phyloP scores from a whole-genome alignment of 1,140 invertebrate species.

The Ganaspis sp. region DNA sequence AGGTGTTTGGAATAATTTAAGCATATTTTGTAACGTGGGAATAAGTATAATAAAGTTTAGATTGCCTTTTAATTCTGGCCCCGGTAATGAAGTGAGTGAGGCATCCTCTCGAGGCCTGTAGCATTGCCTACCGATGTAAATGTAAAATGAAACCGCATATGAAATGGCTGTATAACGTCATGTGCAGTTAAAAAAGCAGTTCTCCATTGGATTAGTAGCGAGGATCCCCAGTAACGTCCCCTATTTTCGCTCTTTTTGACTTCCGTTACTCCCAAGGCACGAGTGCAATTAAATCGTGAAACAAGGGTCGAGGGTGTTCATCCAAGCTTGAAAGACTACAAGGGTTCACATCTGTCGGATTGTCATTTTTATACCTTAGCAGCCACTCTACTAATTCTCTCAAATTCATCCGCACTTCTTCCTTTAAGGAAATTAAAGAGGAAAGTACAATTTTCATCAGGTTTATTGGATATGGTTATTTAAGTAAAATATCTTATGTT shows the following conservation, averaged over 20 bases:
- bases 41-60: slow-evolving; percentile 58
- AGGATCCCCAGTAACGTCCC: slow-evolving; percentile 24
- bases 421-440: neutral
- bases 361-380: slow-evolving; percentile 47
- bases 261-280: slow-evolving; percentile 55
- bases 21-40: slow-evolving; percentile 30
- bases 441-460: neutral
- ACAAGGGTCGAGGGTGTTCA: slow-evolving; percentile 62
- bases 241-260: slow-evolving; percentile 38
- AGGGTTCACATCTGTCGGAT: slow-evolving; percentile 63
- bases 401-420: neutral
- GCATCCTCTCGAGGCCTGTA: slow-evolving; percentile 58
- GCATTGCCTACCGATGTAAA: slow-evolving; percentile 53
- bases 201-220: slow-evolving; percentile 31
- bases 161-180: slow-evolving; percentile 50
- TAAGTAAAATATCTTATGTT: too few relatives aligned
- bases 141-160: slow-evolving; percentile 56
- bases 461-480: too few relatives aligned
- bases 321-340: slow-evolving; percentile 49
- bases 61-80: slow-evolving; percentile 59
- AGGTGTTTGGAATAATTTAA: slow-evolving; percentile 44
- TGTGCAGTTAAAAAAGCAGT: slow-evolving; percentile 53
- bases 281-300: slow-evolving; percentile 66
- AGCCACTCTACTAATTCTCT: slow-evolving; percentile 34
- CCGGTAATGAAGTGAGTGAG: slow-evolving; percentile 51